Evolutionary conservation across 2,888 invertebrate species (phyloP), one percentile per base, ranked within the genome.

Genomic region (Quadroppia sp.): DNA sequence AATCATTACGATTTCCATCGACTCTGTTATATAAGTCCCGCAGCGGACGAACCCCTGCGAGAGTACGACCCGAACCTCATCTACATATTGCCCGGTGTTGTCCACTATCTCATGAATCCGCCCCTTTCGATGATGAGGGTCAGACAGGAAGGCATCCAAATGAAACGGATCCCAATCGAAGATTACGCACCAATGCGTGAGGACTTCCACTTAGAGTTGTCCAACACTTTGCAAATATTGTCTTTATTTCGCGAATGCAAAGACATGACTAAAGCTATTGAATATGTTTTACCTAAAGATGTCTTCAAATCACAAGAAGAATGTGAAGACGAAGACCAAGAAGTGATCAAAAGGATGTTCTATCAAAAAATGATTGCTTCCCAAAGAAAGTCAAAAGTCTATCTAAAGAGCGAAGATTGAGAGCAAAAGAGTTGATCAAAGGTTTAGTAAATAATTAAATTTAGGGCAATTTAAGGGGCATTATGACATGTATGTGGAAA

Each of bases 101-200:
- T 61, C 28, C 30, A 30, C 17, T 2, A 61, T 17, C 61, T 4
- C 11, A 32, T 61, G 32, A 17, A 61, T 61, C 61, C 61, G 6
- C 61, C 61, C 2, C 61, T 61, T 61, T 61, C 61, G n/a, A n/a
- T n/a, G 28, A 56, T 48, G 48, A 7, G 53, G 7, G 61, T 61
- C 6, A 20, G 32, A 28, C 61, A 32, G 6, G 61, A 61, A 30
- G 61, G 61, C 61, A 28, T 61, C 9, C 30, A 30, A 61, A 61
- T 61, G 61, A 61, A 61, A 32, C 11, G 61, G 32, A 61, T 61
- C 7, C 61, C 61, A 4, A 6, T 61, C 25, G 61, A 61, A 61
- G 17, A 61, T 11, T 61, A 61, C 32, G 61, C 6, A 17, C 7
- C 15, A 30, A n/a, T 61, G 17, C 7, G 32, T 7, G 61, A 61